Evolutionary conservation across 1,140 invertebrate species (phyloP), one percentile per base, ranked within the genome.

Genomic region (Drosophila ercepeae): DNA sequence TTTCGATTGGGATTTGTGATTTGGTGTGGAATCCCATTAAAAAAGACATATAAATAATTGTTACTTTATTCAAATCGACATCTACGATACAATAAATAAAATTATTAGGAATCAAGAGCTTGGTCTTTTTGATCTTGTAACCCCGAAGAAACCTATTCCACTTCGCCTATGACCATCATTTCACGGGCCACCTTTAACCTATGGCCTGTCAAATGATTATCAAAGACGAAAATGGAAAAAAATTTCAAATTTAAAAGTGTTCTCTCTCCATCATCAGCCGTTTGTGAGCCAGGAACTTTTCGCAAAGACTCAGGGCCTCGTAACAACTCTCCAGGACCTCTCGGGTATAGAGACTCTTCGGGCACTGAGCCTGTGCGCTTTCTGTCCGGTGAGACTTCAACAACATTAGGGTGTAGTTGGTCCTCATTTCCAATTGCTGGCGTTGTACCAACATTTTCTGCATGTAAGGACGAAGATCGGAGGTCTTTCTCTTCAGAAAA

Each of bases 351-450:
- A 7, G 7, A 41, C 2, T 44, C 4, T n/a, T 6, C 3, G 4
- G 19, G 7, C 21, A 19, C 4, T 16, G 16, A 0, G 19, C 2
- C 3, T 44, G 4, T 11, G 13, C 18, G 5, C 46, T 1, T 11
- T 7, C 32, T 7, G 25, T 9, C 7, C 3, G 18, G 1, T 18
- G 34, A 13, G 53, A 25, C 1, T 42, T 34, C 4, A 16, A 1
- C 6, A 63, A 50, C 13, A 54, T 72, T n/a, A 63, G 50, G 5
- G 14, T 50, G 19, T 72, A 72, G 48, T 81, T 76, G 14, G 9
- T 18, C 14, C 53, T 49, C 1, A 76, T 32, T 18, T 82, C 59
- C 7, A 68, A 6, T 5, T 44, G 60, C n/a, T 76, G 44, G 0
- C 52, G 67, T 23, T 67, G 32, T 0, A 14, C 14, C 13, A 72